phyloP scores from a whole-genome alignment of 2,888 invertebrate species.

The Rapana venosa region DNA sequence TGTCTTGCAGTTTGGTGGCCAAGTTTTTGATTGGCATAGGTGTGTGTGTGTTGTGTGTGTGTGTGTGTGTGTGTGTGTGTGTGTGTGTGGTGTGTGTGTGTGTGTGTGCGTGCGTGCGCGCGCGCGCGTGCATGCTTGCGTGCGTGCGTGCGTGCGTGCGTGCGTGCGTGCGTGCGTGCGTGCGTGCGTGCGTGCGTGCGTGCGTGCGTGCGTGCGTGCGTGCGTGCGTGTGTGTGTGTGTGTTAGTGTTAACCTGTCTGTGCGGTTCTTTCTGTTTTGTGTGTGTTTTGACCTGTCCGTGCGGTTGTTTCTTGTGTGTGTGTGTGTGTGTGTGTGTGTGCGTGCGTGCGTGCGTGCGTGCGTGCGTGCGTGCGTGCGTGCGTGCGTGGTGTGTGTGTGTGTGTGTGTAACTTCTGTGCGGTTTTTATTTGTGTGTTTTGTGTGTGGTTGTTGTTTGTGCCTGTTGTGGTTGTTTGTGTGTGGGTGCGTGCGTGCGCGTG shows the following conservation, averaged over 20 bases:
- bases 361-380: not conserved
- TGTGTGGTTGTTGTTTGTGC: too few relatives aligned
- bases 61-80: constrained; percentile 1
- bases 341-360: not conserved
- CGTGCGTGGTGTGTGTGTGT: not conserved
- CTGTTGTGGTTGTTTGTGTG: too few relatives aligned
- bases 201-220: not conserved
- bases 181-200: not conserved
- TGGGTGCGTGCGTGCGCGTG: too few relatives aligned
- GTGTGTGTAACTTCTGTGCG: too few relatives aligned
- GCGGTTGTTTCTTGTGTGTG: not conserved
- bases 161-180: not conserved
- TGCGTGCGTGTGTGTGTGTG: not conserved
- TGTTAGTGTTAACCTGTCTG: not conserved
- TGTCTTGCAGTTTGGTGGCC: not conserved
- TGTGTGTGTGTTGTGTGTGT: not conserved
- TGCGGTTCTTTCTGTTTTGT: not conserved
- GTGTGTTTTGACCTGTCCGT: not conserved
- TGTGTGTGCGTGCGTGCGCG: not conserved
- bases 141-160: not conserved
- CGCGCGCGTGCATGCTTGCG: not conserved
- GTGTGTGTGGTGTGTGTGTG: not conserved
- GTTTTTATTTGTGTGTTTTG: too few relatives aligned
- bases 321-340: not conserved
- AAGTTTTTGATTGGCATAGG: not conserved